Evolutionary conservation across 1,140 invertebrate genomes (phyloP).

Genomic region (Drosophila erecta): DNA sequence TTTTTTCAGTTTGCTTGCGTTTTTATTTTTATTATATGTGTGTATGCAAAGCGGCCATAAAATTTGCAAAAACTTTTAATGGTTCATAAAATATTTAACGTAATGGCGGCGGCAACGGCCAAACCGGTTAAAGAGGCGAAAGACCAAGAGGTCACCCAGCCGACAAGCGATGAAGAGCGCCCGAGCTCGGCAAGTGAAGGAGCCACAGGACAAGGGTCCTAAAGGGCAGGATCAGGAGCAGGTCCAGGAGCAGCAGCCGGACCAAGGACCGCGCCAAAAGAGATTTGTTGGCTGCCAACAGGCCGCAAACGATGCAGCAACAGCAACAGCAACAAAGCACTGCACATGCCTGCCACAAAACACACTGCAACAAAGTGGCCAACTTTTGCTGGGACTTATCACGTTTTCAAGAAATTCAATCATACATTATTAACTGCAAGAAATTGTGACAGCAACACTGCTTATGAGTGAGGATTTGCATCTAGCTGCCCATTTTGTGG

Average conservation of each 20-base stretch:
- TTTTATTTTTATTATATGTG: constrained; percentile 44
- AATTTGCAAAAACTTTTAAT: constrained; percentile 82
- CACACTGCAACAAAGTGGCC: background rate
- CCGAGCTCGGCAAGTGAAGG: constrained; percentile 17
- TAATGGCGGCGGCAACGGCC: constrained; percentile 61
- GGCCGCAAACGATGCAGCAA: constrained; percentile 66
- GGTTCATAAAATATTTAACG: constrained; percentile 83
- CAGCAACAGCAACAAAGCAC: constrained; percentile 47
- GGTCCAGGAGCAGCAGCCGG: constrained; percentile 7
- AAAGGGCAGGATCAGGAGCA: constrained; percentile 3
- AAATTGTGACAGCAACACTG: background rate
- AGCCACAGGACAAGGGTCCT: constrained; percentile 29
- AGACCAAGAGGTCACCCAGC: constrained; percentile 59
- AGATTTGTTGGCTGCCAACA: constrained; percentile 76
- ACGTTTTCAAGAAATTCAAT: background rate
- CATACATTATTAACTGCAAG: background rate
- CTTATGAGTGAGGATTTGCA: background rate
- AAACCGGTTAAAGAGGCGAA: constrained; percentile 72
- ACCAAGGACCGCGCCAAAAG: constrained; percentile 37
- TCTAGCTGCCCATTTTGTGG: background rate
- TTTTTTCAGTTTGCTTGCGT: constrained; percentile 24
- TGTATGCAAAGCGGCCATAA: constrained; percentile 81
- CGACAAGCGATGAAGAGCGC: constrained; percentile 10
- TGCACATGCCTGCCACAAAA: constrained; percentile 45
- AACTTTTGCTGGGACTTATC: background rate